Evolutionary conservation across 2,888 invertebrate genomes (phyloP), one percentile per base, ranked within the genome.

Genomic region (Agrilus mali): DNA sequence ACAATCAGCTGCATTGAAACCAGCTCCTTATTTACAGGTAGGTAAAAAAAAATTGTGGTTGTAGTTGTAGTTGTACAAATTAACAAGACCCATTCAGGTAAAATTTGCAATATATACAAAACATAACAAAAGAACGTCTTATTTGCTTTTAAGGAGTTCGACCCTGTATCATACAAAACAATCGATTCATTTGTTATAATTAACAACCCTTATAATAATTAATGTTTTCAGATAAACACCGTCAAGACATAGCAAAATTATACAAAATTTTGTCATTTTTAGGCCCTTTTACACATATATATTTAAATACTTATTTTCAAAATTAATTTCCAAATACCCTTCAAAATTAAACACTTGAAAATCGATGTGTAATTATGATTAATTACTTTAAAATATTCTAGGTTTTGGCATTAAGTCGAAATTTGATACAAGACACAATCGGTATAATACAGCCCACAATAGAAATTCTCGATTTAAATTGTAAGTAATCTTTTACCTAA

Each of bases 21-120:
- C 61, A 42, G 71, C 73, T 66, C 69, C 69, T 41, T 77, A 73
- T 50, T 66, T 79, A n/a, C 78, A 79, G 71, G 71, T n/a, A n/a
- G n/a, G n/a, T n/a, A n/a, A n/a, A n/a, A n/a, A n/a, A n/a, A n/a
- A n/a, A n/a, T n/a, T n/a, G n/a, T n/a, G n/a, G n/a, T n/a, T n/a
- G n/a, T n/a, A n/a, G n/a, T n/a, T n/a, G n/a, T n/a, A n/a, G n/a
- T n/a, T n/a, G n/a, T n/a, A n/a, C n/a, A n/a, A n/a, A n/a, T n/a
- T n/a, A n/a, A n/a, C n/a, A n/a, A n/a, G n/a, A n/a, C n/a, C n/a
- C n/a, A n/a, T n/a, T n/a, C n/a, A n/a, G n/a, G n/a, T n/a, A n/a
- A n/a, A n/a, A n/a, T n/a, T n/a, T n/a, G n/a, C n/a, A n/a, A n/a
- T n/a, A n/a, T n/a, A n/a, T n/a, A n/a, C n/a, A n/a, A n/a, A n/a